A percentile compares a stretch with the other conserved stretches of the same genome.
Evolutionary conservation across 2,888 invertebrate species (phyloP).

Genomic region (Eudasyphora cyanicolor): DNA sequence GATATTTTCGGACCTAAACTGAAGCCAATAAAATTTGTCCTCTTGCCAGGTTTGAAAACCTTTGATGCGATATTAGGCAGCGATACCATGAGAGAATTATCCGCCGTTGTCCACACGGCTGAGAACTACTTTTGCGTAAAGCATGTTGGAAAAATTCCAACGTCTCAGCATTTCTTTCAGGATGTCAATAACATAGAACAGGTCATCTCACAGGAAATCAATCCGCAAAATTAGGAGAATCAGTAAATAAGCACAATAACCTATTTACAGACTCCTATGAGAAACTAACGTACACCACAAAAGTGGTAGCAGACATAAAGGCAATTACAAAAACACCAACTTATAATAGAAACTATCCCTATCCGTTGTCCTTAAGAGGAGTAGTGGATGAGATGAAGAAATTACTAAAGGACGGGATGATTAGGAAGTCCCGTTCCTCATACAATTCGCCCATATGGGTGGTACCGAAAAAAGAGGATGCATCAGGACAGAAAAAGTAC

Average conservation of each 20-base stretch:
- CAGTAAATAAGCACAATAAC: background rate
- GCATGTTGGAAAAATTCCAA: background rate
- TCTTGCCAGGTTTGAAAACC: background rate
- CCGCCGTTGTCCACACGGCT: background rate
- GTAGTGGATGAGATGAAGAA: too few species aligned
- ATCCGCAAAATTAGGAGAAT: background rate
- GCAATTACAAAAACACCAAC: background rate
- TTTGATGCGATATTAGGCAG: background rate
- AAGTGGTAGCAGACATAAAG: background rate
- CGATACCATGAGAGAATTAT: background rate
- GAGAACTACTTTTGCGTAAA: background rate
- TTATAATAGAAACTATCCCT: background rate
- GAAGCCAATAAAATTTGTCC: background rate
- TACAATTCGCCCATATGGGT: slow-evolving; percentile 5
- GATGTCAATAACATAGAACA: background rate
- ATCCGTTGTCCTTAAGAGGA: background rate
- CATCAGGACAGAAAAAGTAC: background rate
- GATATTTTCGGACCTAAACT: background rate
- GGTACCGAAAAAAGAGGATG: slow-evolving; percentile 1
- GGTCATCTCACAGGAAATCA: background rate
- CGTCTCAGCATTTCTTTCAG: background rate
- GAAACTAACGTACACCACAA: slow-evolving; percentile 2
- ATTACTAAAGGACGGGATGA: too few species aligned
- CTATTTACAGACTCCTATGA: slow-evolving; percentile 8
- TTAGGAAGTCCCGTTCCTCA: background rate